Conservation (phyloP, 2,797 vertebrate genomes). For the Gallinago nigripennis region DNA sequence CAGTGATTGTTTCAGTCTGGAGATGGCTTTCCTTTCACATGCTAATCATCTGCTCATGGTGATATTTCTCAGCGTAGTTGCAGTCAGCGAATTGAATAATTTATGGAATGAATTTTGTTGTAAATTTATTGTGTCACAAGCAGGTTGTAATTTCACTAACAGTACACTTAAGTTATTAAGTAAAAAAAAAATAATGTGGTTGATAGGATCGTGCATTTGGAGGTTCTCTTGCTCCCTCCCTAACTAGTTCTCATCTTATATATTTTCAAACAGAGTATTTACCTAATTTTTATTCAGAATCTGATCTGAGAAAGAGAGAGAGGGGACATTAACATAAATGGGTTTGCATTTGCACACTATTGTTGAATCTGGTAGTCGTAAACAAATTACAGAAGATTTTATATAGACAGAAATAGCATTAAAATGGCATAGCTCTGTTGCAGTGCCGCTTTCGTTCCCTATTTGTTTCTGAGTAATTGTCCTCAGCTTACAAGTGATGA, state of each 20-base stretch:
- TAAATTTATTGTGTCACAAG: constrained; percentile 87
- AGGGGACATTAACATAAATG: constrained; percentile 78
- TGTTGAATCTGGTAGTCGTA: constrained; percentile 77
- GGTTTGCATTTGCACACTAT: constrained; percentile 77
- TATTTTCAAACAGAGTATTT: constrained; percentile 84
- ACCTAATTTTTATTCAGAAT: constrained; percentile 83
- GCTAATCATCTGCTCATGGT: constrained; percentile 82
- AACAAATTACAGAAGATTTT: constrained; percentile 80
- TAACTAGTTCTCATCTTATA: constrained; percentile 75
- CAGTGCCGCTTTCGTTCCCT: neutral
- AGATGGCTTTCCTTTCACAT: constrained; percentile 83
- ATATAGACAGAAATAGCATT: constrained; percentile 74
- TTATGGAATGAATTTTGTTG: constrained; percentile 85
- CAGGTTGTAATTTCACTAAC: constrained; percentile 87
- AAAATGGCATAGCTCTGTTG: neutral
- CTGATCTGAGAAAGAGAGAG: constrained; percentile 71
- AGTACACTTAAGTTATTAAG: constrained; percentile 88
- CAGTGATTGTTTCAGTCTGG: constrained; percentile 81
- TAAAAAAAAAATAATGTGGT: constrained; percentile 75
- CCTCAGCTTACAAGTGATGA: constrained; percentile 1
- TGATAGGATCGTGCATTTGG: constrained; percentile 75
- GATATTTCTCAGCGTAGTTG: constrained; percentile 78
- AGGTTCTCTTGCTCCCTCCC: constrained; percentile 49
- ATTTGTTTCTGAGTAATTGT: constrained; percentile 34
- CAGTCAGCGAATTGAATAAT: constrained; percentile 85